A percentile compares a stretch with the other conserved stretches of the same genome.
Evolutionary conservation across 2,113 vertebrate species (phyloP).

Genomic region (Myxocyprinus asiaticus): DNA sequence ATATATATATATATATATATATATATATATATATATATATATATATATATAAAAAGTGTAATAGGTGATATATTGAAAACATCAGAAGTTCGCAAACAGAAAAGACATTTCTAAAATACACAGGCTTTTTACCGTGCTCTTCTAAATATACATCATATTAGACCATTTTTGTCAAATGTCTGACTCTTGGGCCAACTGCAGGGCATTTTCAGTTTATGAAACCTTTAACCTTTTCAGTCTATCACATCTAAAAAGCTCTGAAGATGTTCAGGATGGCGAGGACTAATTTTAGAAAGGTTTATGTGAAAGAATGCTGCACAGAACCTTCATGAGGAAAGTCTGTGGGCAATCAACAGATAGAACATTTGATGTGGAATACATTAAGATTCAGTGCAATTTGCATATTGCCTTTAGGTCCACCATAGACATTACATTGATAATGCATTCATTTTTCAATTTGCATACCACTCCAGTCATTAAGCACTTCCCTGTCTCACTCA

Average conservation of each 20-base stretch:
- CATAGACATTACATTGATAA: slow-evolving; percentile 65
- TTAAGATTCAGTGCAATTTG: slow-evolving; percentile 65
- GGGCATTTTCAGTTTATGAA: background rate
- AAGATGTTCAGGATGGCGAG: slow-evolving; percentile 12
- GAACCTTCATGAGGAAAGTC: slow-evolving; percentile 43
- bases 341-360: slow-evolving; percentile 50
- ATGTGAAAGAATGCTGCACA: slow-evolving; percentile 39
- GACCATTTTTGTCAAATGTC: background rate
- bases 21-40: too few species aligned
- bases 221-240: background rate
- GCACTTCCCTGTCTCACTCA: slow-evolving; percentile 55
- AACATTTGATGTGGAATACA: slow-evolving; percentile 49
- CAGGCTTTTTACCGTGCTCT: background rate
- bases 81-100: too few species aligned
- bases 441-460: slow-evolving; percentile 54
- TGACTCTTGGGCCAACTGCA: background rate
- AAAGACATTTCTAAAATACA: too few species aligned
- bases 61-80: too few species aligned
- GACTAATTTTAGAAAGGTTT: slow-evolving; percentile 43
- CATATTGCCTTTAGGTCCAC: slow-evolving; percentile 66
- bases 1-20: too few species aligned
- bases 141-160: background rate
- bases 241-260: slow-evolving; percentile 32
- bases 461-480: slow-evolving; percentile 56
- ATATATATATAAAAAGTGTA: too few species aligned